Evolutionary conservation across 1,140 invertebrate genomes (phyloP), one percentile per base, ranked within the genome.

Genomic region (Neuroterus valhalla): DNA sequence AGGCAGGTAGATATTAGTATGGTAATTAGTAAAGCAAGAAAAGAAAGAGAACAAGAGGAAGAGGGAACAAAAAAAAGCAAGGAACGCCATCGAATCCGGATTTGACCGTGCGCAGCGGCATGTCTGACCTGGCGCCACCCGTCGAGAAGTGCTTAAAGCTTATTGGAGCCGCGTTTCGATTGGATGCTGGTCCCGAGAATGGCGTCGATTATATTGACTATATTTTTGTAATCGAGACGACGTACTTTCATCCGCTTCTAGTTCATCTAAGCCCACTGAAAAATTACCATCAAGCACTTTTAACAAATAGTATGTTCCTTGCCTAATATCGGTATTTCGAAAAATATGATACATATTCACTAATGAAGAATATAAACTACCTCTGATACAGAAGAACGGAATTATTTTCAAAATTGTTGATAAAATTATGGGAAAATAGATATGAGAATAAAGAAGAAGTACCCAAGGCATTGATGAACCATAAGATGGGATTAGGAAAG

Each of bases 71-170:
- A 15, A 62, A 21, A 62, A 38, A 26, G n/a, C 55, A 62, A 62
- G 21, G 23, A 55, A 21, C 55, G 55, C 23, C 21, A 62, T 62
- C 55, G 23, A 62, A 62, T 62, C 55, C 55, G 55, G 55, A 62
- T 62, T 62, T 62, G 55, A 62, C 55, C 55, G 23, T 26, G 55
- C 55, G n/a, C 55, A 62, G 55, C 55, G 55, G 55, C 55, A 62
- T 62, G 55, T 62, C 55, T 62, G 55, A 62, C 55, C 55, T 62
- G 55, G 55, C 55, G 55, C 55, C 55, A 62, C 55, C 55, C 55
- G 55, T 62, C 26, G 55, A 62, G 26, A 62, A 31, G 26, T 26
- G 23, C 55, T 62, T 26, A n/a, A 62, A 62, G 55, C 55, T 62
- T 62, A 62, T 62, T 62, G 55, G 55, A 62, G 26, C 55, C 55